Conservation (phyloP, 2,113 vertebrate species). For the Charina bottae region DNA sequence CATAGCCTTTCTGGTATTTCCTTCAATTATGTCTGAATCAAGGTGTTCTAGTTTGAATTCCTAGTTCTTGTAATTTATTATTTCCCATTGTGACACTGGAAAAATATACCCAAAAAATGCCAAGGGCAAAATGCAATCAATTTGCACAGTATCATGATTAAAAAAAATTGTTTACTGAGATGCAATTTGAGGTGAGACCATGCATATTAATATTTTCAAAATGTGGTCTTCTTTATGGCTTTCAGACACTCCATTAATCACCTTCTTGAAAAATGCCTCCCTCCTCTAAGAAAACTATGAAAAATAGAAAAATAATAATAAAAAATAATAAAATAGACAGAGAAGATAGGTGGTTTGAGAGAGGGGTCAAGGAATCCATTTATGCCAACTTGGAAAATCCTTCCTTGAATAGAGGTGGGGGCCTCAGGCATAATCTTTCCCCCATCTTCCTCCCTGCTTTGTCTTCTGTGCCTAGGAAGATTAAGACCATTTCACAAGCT, state of each 20-base stretch:
- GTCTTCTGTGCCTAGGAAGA: too few relatives aligned
- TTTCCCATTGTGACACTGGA: conserved; percentile 60
- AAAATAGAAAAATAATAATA: too few relatives aligned
- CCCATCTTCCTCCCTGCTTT: too few relatives aligned
- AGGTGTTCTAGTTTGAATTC: conserved; percentile 64
- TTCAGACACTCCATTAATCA: conserved; percentile 67
- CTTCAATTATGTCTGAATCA: conserved; percentile 66
- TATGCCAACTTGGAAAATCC: too few relatives aligned
- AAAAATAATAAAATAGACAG: too few relatives aligned
- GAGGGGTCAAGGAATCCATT: too few relatives aligned
- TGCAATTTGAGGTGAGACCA: conserved; percentile 54
- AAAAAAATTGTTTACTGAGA: conserved; percentile 65
- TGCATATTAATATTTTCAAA: conserved; percentile 64
- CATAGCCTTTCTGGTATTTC: conserved; percentile 48
- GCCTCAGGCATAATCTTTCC: too few relatives aligned
- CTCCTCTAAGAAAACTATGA: background rate
- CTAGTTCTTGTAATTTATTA: conserved; percentile 68
- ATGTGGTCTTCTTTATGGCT: conserved; percentile 60
- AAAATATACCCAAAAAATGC: conserved; percentile 60
- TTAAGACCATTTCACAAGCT: too few relatives aligned
- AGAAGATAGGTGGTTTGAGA: too few relatives aligned
- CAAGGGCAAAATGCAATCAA: conserved; percentile 67
- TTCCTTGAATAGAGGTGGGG: too few relatives aligned
- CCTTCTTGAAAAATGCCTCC: conserved; percentile 39
- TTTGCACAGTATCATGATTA: conserved; percentile 59